Evolutionary conservation across 1,140 invertebrate species (phyloP).

Genomic region (Octopus sinensis): DNA sequence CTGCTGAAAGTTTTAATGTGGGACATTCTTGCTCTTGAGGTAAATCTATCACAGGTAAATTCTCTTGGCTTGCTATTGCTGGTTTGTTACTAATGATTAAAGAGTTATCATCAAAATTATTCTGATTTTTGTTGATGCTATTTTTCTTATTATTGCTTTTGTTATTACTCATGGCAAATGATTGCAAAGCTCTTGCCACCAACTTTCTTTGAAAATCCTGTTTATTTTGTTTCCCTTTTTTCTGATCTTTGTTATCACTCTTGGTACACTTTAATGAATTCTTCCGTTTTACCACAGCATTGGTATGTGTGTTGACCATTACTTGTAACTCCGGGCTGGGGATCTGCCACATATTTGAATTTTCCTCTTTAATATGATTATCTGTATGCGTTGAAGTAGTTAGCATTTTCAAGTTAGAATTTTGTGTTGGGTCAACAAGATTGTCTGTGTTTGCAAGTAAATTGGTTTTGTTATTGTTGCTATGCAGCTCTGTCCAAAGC

Average conservation of each 20-base stretch:
- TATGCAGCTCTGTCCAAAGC: background rate
- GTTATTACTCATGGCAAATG: background rate
- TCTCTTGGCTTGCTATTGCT: background rate
- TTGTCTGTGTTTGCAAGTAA: background rate
- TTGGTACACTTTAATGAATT: background rate
- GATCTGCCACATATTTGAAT: background rate
- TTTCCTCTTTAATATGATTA: background rate
- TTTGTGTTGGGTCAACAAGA: background rate
- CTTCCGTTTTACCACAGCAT: background rate
- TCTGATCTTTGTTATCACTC: background rate
- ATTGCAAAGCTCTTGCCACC: background rate
- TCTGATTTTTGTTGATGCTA: background rate
- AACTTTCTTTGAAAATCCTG: background rate
- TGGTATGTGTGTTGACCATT: background rate
- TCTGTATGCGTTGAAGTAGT: background rate
- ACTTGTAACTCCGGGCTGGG: background rate
- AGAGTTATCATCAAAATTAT: background rate
- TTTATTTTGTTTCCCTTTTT: background rate
- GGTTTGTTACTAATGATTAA: constrained; percentile 1
- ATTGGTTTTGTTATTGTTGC: background rate
- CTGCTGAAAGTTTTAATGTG: too few species aligned
- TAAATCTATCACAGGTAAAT: background rate
- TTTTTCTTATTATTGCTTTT: background rate
- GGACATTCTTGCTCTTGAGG: too few species aligned
- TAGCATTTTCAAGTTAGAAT: background rate